Evolutionary conservation across 1,140 invertebrate genomes (phyloP).

Genomic region (fruit fly (Drosophila melanogaster)): Release_6_plus_ISO1_MT NT_037436.4:6767501-6768000

Average conservation of each 20-base stretch:
- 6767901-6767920: conserved; percentile 65
- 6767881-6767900: conserved; percentile 47
- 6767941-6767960: conserved; percentile 21
- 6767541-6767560: conserved; percentile 45
- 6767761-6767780: conserved; percentile 3
- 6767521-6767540: conserved; percentile 67
- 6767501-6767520: conserved; percentile 51
- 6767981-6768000: conserved; percentile 79
- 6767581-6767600: conserved; percentile 45
- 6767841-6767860: conserved; percentile 30
- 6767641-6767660: conserved; percentile 7
- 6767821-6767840: conserved; percentile 39
- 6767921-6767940: conserved; percentile 54
- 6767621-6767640: background rate
- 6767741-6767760: no score
- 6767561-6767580: conserved; percentile 76
- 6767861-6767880: background rate
- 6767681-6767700: background rate
- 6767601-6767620: conserved; percentile 37
- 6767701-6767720: background rate
- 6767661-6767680: conserved; percentile 31
- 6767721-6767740: no score
- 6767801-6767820: conserved; percentile 26
- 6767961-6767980: conserved; percentile 47
- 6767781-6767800: conserved; percentile 17